Evolutionary conservation across 2,113 vertebrate species (phyloP).

Genomic region (Anseranas semipalmata): DNA sequence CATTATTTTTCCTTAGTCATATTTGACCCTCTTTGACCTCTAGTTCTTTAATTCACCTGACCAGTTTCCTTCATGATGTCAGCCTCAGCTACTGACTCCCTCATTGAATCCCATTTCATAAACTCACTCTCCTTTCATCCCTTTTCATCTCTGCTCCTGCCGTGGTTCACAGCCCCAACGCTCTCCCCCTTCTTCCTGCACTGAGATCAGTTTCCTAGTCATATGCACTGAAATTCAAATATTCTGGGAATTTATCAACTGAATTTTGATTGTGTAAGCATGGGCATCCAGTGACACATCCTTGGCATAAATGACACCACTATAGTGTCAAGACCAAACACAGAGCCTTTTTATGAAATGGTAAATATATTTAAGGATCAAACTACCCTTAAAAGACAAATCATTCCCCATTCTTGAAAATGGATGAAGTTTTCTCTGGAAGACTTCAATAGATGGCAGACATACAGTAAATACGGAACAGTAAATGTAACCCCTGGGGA

Average conservation of each 20-base stretch:
- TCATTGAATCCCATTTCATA: not conserved
- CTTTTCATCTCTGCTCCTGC: not conserved
- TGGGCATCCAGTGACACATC: not conserved
- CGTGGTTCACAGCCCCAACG: not conserved
- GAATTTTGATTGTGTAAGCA: not conserved
- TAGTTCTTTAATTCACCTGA: not conserved
- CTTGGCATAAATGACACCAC: not conserved
- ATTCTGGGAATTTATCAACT: not conserved
- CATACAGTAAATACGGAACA: not conserved
- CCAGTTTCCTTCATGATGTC: not conserved
- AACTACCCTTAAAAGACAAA: not conserved
- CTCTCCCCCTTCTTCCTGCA: not conserved
- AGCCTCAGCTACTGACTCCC: not conserved
- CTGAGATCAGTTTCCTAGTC: not conserved
- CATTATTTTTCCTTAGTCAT: not conserved
- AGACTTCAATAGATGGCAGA: not conserved
- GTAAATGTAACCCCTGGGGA: not conserved
- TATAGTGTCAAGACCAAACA: not conserved
- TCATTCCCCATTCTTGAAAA: not conserved
- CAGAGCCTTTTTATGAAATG: not conserved
- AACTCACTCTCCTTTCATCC: not conserved
- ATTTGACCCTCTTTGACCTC: not conserved
- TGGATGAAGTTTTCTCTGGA: not conserved
- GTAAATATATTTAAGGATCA: not conserved
- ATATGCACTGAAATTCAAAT: not conserved